Conservation (phyloP, 2,888 invertebrate genomes). For the Hypsopygia costalis region DNA sequence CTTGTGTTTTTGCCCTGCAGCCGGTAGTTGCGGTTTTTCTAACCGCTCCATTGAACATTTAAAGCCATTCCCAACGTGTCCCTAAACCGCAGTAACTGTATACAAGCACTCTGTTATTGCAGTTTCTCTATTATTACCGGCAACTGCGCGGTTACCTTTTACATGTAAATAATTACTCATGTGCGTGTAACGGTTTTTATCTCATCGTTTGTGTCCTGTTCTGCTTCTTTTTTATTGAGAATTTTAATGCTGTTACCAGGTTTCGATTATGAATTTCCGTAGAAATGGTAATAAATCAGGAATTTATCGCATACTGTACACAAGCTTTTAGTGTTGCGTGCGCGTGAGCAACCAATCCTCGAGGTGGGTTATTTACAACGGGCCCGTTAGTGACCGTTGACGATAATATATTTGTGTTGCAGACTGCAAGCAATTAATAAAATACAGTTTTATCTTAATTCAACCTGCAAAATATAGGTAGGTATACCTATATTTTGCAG, state of each 20-base stretch:
- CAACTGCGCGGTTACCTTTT: conserved; percentile 28
- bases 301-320: conserved; percentile 29
- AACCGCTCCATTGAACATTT: conserved; percentile 35
- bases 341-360: conserved; percentile 5
- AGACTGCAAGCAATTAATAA: no score
- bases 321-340: conserved; percentile 15
- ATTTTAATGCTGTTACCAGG: conserved; percentile 16
- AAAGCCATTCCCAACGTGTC: conserved; percentile 45
- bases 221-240: conserved; percentile 21
- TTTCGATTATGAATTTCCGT: conserved; percentile 29
- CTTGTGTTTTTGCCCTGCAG: no score
- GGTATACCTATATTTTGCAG: no score
- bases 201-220: conserved; percentile 12
- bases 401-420: conserved; percentile 1
- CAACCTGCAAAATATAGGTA: no score
- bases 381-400: not conserved
- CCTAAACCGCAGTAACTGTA: conserved; percentile 58
- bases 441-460: not conserved
- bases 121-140: conserved; percentile 39
- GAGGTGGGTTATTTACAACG: not conserved
- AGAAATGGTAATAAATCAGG: conserved; percentile 38
- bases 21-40: conserved; percentile 52
- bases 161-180: conserved; percentile 30
- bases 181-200: conserved; percentile 21
- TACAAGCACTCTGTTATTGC: conserved; percentile 43